Conservation (phyloP, 2,797 vertebrate species). For the Pelobates cultripes region DNA sequence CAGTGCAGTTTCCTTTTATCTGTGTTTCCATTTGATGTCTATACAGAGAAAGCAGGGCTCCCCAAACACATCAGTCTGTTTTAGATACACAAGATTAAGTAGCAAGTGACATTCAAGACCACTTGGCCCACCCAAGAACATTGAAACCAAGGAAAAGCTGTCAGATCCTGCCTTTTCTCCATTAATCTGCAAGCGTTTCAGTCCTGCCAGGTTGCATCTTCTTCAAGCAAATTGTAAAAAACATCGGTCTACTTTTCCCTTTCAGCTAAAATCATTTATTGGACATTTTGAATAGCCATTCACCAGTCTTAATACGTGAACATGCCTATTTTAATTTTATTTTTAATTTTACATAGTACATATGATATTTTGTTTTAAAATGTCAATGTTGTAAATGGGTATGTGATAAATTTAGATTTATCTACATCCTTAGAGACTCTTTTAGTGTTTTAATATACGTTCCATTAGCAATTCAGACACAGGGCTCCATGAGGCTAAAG, state of each 20-base stretch:
- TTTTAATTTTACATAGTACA: neutral
- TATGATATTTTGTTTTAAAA: neutral
- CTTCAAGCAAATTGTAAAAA: slow-evolving; percentile 86
- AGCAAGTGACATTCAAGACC: slow-evolving; percentile 99
- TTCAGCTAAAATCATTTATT: slow-evolving; percentile 72
- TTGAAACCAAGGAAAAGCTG: slow-evolving; percentile 92
- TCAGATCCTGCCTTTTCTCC: slow-evolving; percentile 92
- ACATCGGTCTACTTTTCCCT: slow-evolving; percentile 72
- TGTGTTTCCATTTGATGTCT: slow-evolving; percentile 82
- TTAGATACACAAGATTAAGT: slow-evolving; percentile 99
- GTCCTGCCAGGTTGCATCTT: slow-evolving; percentile 94
- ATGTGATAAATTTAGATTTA: neutral
- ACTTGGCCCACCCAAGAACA: slow-evolving; percentile 97
- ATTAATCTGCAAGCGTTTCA: slow-evolving; percentile 97
- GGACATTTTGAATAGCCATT: slow-evolving; percentile 72
- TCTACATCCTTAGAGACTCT: neutral
- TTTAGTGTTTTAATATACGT: neutral
- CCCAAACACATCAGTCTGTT: slow-evolving; percentile 86
- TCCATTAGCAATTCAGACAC: neutral
- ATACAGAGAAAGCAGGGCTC: slow-evolving; percentile 76
- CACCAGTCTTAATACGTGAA: slow-evolving; percentile 34
- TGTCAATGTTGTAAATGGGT: neutral
- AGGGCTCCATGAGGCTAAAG: neutral
- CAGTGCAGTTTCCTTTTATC: slow-evolving; percentile 78
- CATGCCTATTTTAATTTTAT: neutral